Percentiles rank a stretch among this genome's conserved stretches.
These are phyloP conservation scores for Channa striata DNA, from an alignment of 2,797 vertebrate species.

Conservation along the genomic window DNA sequence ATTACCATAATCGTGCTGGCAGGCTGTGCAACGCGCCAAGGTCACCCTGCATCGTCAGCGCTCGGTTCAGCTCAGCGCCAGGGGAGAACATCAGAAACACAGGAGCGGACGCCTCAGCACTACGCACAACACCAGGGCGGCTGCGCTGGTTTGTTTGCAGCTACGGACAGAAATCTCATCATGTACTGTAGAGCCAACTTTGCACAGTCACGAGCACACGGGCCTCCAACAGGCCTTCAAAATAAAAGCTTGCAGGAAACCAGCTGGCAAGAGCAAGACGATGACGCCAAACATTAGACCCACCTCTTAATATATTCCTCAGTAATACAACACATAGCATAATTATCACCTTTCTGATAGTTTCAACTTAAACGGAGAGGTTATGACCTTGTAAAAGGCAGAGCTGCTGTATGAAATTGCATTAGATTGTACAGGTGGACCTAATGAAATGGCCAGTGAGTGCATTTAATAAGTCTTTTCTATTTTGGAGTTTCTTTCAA, in stretches of 20 bases:
- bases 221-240: conserved; percentile 11
- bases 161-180: conserved; percentile 29
- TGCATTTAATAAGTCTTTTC: too few relatives aligned
- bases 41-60: conserved; percentile 71
- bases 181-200: neutral
- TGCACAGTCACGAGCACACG: conserved; percentile 1
- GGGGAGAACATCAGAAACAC: conserved; percentile 62
- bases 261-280: conserved; percentile 9
- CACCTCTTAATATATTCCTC: too few relatives aligned
- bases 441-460: too few relatives aligned
- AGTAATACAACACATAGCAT: too few relatives aligned
- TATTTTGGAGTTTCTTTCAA: too few relatives aligned
- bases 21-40: conserved; percentile 72
- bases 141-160: too few relatives aligned
- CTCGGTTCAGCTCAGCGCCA: conserved; percentile 51
- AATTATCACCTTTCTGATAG: too few relatives aligned
- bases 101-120: conserved; percentile 24
- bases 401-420: too few relatives aligned
- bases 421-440: too few relatives aligned
- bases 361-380: too few relatives aligned
- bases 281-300: neutral
- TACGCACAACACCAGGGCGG: neutral
- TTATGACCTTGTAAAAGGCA: too few relatives aligned
- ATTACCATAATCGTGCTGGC: conserved; percentile 75
- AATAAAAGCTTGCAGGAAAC: neutral